A percentile compares a stretch with the other conserved stretches of the same genome.
These are phyloP conservation scores for Mystacides longicornis DNA, from an alignment of 2,888 invertebrate genomes.

Conservation along the genomic window DNA sequence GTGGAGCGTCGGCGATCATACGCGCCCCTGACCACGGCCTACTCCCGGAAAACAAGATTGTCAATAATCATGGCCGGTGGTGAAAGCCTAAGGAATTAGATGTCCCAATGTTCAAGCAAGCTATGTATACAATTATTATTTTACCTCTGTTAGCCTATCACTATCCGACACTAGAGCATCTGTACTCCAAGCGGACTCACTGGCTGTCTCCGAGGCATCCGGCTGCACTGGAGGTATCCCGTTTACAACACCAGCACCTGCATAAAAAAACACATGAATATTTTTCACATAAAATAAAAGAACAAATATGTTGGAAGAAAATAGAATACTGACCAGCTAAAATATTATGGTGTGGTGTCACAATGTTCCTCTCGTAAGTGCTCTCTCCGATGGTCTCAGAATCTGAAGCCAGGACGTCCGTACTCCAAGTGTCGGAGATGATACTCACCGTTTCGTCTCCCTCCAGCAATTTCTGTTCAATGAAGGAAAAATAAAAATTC, in stretches of 20 bases:
- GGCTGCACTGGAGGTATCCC: conserved; percentile 31
- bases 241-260: not conserved
- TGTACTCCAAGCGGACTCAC: conserved; percentile 95
- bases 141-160: conserved; percentile 81
- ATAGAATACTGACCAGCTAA: conserved; percentile 18
- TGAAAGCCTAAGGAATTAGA: no score
- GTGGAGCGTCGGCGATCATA: no score
- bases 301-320: not conserved
- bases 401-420: conserved; percentile 94
- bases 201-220: conserved; percentile 86
- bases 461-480: conserved; percentile 58
- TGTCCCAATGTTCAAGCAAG: no score
- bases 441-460: conserved; percentile 95
- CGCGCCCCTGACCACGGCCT: no score
- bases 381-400: conserved; percentile 85
- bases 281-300: not conserved
- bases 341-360: conserved; percentile 38
- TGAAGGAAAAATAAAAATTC: no score
- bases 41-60: no score
- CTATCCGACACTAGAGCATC: conserved; percentile 93
- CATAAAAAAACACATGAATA: not conserved
- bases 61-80: no score
- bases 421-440: conserved; percentile 98
- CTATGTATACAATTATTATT: no score
- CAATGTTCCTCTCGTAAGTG: conserved; percentile 49